These are phyloP conservation scores for Tretioscincus oriximinensis DNA, from an alignment of 2,113 vertebrate genomes.

Conservation along the genomic window DNA sequence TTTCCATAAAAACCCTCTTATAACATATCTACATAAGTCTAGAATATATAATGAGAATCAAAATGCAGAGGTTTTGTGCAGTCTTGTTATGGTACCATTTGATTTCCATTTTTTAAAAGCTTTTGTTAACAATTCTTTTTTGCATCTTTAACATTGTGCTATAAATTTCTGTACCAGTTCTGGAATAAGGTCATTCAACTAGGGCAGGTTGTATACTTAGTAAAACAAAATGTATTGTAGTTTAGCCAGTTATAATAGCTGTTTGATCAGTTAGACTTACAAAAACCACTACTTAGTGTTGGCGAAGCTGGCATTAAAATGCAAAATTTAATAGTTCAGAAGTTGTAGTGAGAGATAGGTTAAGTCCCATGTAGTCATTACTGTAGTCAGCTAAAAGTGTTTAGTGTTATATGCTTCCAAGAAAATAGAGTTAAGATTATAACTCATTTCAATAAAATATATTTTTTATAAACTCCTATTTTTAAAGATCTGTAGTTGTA, in stretches of 20 bases:
- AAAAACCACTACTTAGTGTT: neutral
- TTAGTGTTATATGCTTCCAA: too few relatives aligned
- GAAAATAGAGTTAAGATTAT: too few relatives aligned
- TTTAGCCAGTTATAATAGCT: slow-evolving; percentile 4
- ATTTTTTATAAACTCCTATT: too few relatives aligned
- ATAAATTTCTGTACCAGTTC: neutral
- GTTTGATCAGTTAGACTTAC: neutral
- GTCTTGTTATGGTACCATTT: neutral
- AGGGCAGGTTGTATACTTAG: neutral
- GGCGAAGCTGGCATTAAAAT: neutral
- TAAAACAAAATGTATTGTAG: neutral
- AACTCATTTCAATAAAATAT: too few relatives aligned
- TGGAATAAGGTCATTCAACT: neutral
- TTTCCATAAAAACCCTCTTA: neutral
- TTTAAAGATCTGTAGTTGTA: too few relatives aligned
- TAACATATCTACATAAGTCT: neutral
- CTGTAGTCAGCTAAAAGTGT: too few relatives aligned
- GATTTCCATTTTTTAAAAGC: neutral
- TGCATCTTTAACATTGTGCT: neutral
- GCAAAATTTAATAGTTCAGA: neutral
- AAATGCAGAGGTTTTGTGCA: neutral
- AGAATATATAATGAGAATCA: neutral
- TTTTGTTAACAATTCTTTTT: neutral
- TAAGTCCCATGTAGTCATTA: neutral
- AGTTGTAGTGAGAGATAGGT: neutral